Percentiles rank a stretch among this genome's conserved stretches.
These are phyloP conservation scores for Microtus obscurus DNA, from an alignment of 2,797 vertebrate genomes.

Conservation along the genomic window DNA sequence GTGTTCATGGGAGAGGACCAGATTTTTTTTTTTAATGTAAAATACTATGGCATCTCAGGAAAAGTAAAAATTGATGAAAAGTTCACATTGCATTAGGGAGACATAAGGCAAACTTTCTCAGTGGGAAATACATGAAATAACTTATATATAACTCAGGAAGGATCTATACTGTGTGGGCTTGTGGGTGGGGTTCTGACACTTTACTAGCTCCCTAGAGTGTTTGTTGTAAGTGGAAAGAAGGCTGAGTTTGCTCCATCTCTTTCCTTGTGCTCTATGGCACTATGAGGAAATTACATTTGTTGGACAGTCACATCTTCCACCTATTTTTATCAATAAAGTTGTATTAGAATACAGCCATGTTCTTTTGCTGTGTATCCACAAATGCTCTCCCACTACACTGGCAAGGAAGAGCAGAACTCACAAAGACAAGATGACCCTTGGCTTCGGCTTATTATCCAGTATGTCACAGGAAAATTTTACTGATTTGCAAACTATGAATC, in stretches of 20 bases:
- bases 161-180: not conserved
- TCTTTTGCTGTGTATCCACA: not conserved
- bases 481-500: not conserved
- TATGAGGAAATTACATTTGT: not conserved
- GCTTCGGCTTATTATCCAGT: not conserved
- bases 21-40: not conserved
- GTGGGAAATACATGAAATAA: not conserved
- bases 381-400: not conserved
- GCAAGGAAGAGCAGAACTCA: not conserved
- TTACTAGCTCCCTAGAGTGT: not conserved
- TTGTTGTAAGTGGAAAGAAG: not conserved
- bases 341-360: not conserved
- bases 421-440: not conserved
- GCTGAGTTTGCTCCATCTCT: not conserved
- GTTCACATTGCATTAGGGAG: not conserved
- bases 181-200: not conserved
- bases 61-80: not conserved
- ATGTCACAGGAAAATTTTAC: not conserved
- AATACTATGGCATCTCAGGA: not conserved
- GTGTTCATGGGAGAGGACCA: not conserved
- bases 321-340: constrained; percentile 41
- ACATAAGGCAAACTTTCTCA: not conserved
- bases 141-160: not conserved
- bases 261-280: not conserved
- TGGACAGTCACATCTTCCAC: not conserved